Conservation (phyloP, 2,888 invertebrate genomes). For the Meta bourneti region DNA sequence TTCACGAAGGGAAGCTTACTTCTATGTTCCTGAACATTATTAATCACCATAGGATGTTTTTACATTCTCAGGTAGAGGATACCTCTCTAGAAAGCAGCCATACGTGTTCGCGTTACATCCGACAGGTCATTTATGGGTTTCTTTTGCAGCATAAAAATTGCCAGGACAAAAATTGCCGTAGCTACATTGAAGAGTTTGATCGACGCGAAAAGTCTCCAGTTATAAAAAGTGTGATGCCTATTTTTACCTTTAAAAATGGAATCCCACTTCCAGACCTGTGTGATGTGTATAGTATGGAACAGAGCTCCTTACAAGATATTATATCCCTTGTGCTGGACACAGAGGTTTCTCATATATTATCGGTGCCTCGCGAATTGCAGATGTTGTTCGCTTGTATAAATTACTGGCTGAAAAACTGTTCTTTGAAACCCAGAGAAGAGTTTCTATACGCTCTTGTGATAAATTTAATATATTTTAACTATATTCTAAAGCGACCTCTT, state of each 20-base stretch:
- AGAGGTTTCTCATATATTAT: constrained; percentile 1
- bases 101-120: constrained; percentile 78
- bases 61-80: constrained; percentile 79
- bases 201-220: neutral
- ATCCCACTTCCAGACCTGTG: constrained; percentile 30
- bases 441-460: constrained; percentile 61
- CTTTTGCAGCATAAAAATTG: constrained; percentile 32
- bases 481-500: constrained; percentile 10
- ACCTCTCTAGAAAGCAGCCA: constrained; percentile 78
- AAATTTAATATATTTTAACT: constrained; percentile 52
- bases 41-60: constrained; percentile 79
- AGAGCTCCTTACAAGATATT: neutral
- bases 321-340: constrained; percentile 18
- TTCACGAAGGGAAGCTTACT: constrained; percentile 85
- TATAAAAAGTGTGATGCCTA: constrained; percentile 30
- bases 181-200: constrained; percentile 60
- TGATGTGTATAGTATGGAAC: constrained; percentile 22
- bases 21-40: constrained; percentile 84
- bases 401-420: constrained; percentile 59
- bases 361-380: constrained; percentile 37
- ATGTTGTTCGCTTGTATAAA: constrained; percentile 34
- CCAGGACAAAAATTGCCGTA: constrained; percentile 26
- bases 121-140: constrained; percentile 80
- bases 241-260: constrained; percentile 13
- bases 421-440: constrained; percentile 33